Evolutionary conservation across 2,888 invertebrate species (phyloP), one percentile per base, ranked within the genome.

Genomic region (Drosophila vallismaia): DNA sequence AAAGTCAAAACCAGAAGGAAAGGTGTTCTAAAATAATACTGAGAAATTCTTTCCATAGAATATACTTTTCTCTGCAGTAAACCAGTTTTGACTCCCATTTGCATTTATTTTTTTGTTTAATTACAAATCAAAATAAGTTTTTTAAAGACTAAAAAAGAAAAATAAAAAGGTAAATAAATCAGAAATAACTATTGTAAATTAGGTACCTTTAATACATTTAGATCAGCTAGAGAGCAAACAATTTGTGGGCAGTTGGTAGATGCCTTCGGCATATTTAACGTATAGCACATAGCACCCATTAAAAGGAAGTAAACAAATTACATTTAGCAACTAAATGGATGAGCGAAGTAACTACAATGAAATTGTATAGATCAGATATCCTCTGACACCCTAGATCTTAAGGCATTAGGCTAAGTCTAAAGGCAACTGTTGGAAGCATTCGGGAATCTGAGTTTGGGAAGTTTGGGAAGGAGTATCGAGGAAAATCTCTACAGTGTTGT

Each of bases 401-500:
- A 73, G 71, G 55, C 57, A 44, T 51, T 75, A 76, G 71, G 54
- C 66, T 70, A 81, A 59, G 45, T n/a, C 54, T 38, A 66, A 69
- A 55, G 49, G 57, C 71, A 77, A 63, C 70, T 73, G 73, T 75
- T 79, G 72, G 74, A 69, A 53, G 71, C 79, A 74, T 76, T 86
- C 74, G 52, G 28, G 52, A 28, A 58, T 48, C 7, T 44, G 58
- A 69, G 42, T 62, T 40, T 19, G 19, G 19, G 19, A 19, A 19
- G 19, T 19, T 31, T 8, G 44, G 26, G 38, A 8, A 38, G 38
- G 8, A 5, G 36, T 36, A 12, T 38, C 12, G 69, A 44, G 4
- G 55, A 19, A 55, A 90, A 89, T 91, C 90, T 91, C 91, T 88
- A 90, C 86, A 89, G 91, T 90, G 91, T 91, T 91, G 91, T 91